These are phyloP conservation scores for Drosophila persimilis DNA, from an alignment of 1,140 invertebrate species.

Conservation along the genomic window DNA sequence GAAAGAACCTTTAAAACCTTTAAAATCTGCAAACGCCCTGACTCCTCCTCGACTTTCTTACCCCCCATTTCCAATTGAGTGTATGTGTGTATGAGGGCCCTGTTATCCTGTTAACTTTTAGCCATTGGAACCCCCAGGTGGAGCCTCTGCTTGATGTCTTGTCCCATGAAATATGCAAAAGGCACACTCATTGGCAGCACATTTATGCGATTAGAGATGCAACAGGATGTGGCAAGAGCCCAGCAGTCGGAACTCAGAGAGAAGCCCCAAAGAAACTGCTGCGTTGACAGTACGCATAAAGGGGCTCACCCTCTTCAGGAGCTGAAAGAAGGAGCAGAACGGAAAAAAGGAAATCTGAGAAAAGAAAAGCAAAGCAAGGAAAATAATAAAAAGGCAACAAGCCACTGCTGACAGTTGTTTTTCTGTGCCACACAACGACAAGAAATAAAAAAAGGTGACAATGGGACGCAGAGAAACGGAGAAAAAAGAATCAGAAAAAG, in stretches of 20 bases:
- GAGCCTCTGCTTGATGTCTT: slow-evolving; percentile 34
- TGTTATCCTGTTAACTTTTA: slow-evolving; percentile 55
- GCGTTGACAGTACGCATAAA: slow-evolving; percentile 69
- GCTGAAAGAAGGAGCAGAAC: slow-evolving; percentile 26
- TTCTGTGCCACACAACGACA: slow-evolving; percentile 19
- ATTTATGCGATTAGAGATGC: slow-evolving; percentile 78
- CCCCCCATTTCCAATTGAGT: slow-evolving; percentile 5
- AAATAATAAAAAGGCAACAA: slow-evolving; percentile 76
- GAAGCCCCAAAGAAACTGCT: slow-evolving; percentile 49
- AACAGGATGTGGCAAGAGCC: slow-evolving; percentile 53
- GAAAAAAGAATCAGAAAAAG: slow-evolving; percentile 38
- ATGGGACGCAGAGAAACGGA: slow-evolving; percentile 54
- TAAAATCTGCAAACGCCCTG: slow-evolving; percentile 23
- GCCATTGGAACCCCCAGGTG: slow-evolving; percentile 28
- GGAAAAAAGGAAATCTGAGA: slow-evolving; percentile 8
- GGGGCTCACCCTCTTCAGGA: slow-evolving; percentile 45
- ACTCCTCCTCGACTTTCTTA: not conserved
- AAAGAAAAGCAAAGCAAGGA: slow-evolving; percentile 22
- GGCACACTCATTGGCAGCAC: slow-evolving; percentile 72
- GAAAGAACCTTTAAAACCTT: slow-evolving; percentile 44
- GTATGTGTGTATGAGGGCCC: not conserved
- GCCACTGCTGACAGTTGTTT: slow-evolving; percentile 77
- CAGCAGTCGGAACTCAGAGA: slow-evolving; percentile 3
- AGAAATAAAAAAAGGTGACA: slow-evolving; percentile 65
- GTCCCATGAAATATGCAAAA: slow-evolving; percentile 74